Evolutionary conservation across 2,888 invertebrate species (phyloP).

Genomic region (Apodemia hepburni): DNA sequence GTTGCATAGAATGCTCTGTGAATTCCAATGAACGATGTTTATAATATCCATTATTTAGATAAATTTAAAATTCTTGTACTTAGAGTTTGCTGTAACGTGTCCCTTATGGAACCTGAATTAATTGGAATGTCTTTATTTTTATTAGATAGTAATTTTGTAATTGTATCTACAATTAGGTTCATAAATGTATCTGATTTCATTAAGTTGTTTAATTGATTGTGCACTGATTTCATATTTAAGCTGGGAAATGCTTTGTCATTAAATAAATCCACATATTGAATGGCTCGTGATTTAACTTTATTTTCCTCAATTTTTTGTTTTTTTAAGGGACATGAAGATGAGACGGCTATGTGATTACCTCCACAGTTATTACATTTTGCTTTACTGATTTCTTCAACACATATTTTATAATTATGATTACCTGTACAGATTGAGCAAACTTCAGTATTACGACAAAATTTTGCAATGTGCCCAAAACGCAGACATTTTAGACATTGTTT

Average conservation of each 20-base stretch:
- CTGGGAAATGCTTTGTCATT: neutral
- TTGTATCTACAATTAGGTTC: neutral
- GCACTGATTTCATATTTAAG: neutral
- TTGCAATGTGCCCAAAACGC: conserved; percentile 24
- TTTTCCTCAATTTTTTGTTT: conserved; percentile 5
- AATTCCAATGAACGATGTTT: conserved; percentile 20
- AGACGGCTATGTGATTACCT: conserved; percentile 17
- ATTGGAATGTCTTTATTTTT: conserved; percentile 11
- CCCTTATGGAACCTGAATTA: neutral
- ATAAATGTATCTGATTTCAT: conserved; percentile 4
- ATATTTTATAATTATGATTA: conserved; percentile 21
- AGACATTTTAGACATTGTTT: conserved; percentile 27
- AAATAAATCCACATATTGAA: neutral
- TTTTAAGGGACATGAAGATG: conserved; percentile 4
- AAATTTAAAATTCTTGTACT: neutral
- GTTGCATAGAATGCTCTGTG: conserved; percentile 21
- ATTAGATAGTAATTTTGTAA: conserved; percentile 1
- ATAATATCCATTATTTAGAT: conserved; percentile 21
- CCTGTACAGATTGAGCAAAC: conserved; percentile 22
- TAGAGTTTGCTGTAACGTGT: neutral
- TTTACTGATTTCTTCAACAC: conserved; percentile 4
- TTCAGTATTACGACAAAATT: conserved; percentile 16
- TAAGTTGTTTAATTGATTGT: conserved; percentile 5
- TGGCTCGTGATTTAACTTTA: no score
- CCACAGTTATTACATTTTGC: neutral